These are phyloP conservation scores for Lepilemur ruficaudatus DNA, from an alignment of 2,797 vertebrate genomes.

Conservation along the genomic window DNA sequence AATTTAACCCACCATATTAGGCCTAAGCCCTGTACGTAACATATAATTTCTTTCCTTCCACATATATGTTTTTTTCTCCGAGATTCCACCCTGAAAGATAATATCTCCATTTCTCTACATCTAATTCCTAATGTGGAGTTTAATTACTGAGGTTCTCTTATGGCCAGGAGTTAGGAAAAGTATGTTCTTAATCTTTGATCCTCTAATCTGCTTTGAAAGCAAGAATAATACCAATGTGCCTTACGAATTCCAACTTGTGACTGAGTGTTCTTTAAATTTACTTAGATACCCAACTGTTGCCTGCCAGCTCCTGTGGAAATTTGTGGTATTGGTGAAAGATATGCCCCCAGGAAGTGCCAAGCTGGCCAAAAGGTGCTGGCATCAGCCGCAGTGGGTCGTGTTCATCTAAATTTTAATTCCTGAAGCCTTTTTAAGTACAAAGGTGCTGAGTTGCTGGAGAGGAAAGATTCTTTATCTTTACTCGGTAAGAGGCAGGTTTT, in stretches of 20 bases:
- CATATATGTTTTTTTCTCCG: background rate
- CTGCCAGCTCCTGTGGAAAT: background rate
- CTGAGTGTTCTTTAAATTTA: background rate
- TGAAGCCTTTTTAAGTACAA: background rate
- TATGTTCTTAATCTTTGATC: background rate
- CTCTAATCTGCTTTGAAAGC: constrained; percentile 14
- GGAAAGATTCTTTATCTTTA: background rate
- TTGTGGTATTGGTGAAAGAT: background rate
- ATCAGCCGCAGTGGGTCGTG: too few relatives aligned
- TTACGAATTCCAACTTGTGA: background rate
- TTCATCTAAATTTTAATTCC: background rate
- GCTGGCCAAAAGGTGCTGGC: background rate
- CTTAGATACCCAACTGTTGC: background rate
- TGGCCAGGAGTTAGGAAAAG: background rate
- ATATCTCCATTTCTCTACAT: background rate
- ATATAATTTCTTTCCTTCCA: background rate
- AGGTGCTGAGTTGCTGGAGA: background rate
- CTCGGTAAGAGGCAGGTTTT: background rate
- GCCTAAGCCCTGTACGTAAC: background rate
- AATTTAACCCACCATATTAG: background rate
- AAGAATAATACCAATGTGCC: background rate
- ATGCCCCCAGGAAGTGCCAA: background rate
- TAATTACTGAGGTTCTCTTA: background rate
- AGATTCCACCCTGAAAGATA: background rate
- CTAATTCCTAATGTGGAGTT: background rate